phyloP scores from a whole-genome alignment of 2,113 vertebrate species.

The Vidua chalybeata region DNA sequence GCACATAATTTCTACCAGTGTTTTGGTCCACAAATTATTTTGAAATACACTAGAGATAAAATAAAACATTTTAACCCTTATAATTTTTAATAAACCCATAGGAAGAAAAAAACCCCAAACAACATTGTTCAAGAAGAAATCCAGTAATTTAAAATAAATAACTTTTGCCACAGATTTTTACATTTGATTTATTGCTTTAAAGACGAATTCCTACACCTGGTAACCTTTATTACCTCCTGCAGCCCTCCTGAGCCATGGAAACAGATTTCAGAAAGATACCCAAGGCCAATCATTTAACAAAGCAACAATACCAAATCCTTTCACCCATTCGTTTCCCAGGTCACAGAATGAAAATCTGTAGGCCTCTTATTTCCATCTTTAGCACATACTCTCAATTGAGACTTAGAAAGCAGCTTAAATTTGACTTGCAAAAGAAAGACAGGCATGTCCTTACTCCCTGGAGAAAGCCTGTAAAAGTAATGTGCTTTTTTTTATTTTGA shows the following conservation, averaged over 20 bases:
- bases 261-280: neutral
- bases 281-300: neutral
- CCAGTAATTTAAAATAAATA: neutral
- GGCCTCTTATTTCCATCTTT: neutral
- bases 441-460: neutral
- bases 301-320: neutral
- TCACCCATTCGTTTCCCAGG: neutral
- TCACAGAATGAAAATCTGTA: neutral
- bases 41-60: neutral
- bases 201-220: neutral
- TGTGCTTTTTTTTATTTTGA: neutral
- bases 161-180: neutral
- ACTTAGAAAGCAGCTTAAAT: neutral
- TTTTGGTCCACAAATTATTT: neutral
- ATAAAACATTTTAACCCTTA: neutral
- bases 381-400: neutral
- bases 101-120: neutral
- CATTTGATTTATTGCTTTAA: neutral
- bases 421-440: neutral
- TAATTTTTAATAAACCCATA: neutral
- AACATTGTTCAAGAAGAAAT: neutral
- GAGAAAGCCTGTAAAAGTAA: neutral
- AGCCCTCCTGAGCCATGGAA: neutral
- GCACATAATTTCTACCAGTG: neutral
- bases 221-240: neutral